Conservation (phyloP, 2,113 vertebrate species). For the Silurus meridionalis region DNA sequence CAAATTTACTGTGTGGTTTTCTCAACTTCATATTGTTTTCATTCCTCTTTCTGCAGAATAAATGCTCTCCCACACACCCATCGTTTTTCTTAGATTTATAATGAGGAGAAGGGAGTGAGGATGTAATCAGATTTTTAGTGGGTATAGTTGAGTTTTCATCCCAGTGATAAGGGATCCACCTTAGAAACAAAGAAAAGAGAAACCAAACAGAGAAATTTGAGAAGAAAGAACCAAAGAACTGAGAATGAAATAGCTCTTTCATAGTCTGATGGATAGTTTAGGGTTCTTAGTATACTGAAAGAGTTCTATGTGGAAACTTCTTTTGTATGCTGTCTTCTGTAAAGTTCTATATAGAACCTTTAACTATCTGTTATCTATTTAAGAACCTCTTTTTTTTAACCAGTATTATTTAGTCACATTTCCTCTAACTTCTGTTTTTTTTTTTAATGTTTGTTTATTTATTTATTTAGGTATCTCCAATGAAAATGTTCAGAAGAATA, state of each 20-base stretch:
- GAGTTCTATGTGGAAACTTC: not conserved
- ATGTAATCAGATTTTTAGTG: not conserved
- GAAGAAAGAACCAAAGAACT: not conserved
- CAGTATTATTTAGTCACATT: not conserved
- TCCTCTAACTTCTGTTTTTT: not conserved
- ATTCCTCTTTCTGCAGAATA: not conserved
- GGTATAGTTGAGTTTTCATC: constrained; percentile 5
- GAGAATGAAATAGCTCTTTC: not conserved
- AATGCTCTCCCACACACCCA: not conserved
- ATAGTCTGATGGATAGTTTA: not conserved
- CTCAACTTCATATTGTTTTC: not conserved
- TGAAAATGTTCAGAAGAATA: not conserved
- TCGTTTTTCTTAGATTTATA: constrained; percentile 27
- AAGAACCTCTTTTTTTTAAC: not conserved
- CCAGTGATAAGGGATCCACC: not conserved
- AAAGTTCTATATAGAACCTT: not conserved
- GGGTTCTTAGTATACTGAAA: not conserved
- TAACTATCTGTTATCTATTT: not conserved
- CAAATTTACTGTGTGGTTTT: not conserved
- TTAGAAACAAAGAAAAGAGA: constrained; percentile 16
- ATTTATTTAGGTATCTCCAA: too few species aligned
- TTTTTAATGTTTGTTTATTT: not conserved
- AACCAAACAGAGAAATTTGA: not conserved
- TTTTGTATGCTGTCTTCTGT: not conserved
- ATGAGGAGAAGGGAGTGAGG: not conserved